Percentiles rank a stretch among this genome's conserved stretches.
phyloP scores from a whole-genome alignment of 2,888 invertebrate species.

The Agrochola macilenta region DNA sequence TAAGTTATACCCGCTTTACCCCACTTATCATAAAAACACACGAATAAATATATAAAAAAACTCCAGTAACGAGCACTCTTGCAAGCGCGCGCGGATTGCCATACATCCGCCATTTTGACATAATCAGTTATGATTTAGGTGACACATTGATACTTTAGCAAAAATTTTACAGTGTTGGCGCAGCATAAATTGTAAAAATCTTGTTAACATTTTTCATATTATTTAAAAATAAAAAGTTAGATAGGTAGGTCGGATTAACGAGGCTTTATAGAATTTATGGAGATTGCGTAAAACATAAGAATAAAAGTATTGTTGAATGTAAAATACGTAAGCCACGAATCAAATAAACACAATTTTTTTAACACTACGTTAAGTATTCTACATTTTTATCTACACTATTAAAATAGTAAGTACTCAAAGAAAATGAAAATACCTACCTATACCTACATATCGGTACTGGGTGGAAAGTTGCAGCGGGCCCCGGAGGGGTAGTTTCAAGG shows the following conservation, averaged over 20 bases:
- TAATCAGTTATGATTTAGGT: conserved; percentile 57
- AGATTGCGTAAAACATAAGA: background rate
- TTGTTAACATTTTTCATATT: conserved; percentile 17
- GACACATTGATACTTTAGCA: conserved; percentile 56
- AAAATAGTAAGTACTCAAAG: too few species aligned
- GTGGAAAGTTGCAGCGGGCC: background rate
- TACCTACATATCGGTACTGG: background rate
- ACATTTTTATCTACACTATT: background rate
- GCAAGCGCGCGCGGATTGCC: conserved; percentile 18
- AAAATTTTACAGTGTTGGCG: conserved; percentile 38
- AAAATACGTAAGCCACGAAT: background rate
- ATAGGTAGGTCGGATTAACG: background rate
- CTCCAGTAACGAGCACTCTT: conserved; percentile 23
- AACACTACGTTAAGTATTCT: background rate
- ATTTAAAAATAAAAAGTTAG: conserved; percentile 24
- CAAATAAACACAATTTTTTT: background rate
- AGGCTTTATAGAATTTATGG: conserved; percentile 14
- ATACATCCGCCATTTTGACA: conserved; percentile 52
- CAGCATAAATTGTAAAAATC: conserved; percentile 45
- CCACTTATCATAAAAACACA: conserved; percentile 23
- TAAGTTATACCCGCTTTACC: background rate
- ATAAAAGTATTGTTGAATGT: background rate
- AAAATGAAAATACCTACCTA: background rate
- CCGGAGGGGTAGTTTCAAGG: background rate
- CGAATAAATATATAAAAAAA: conserved; percentile 39